Evolutionary conservation across 92 coral and sea anemone genomes (phyloP).

Genomic region (Zoanthus gigantus): DNA sequence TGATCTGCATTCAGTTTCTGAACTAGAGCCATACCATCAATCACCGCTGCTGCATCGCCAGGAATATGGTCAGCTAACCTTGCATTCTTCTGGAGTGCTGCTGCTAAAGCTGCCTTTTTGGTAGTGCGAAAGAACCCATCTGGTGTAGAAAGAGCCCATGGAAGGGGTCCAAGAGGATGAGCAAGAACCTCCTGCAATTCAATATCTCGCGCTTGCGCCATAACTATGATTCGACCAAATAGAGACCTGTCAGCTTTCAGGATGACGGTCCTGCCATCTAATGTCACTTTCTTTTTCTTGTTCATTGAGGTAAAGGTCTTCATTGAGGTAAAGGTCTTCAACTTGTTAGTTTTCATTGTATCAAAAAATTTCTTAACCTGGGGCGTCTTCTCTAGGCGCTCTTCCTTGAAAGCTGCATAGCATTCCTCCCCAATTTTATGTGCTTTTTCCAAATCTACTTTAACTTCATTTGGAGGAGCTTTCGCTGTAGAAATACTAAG

Average conservation of each 20-base stretch:
- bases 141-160: slow-evolving; percentile 59
- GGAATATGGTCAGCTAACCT: slow-evolving; percentile 36
- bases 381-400: slow-evolving; percentile 45
- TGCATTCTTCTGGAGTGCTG: slow-evolving; percentile 29
- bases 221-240: slow-evolving; percentile 42
- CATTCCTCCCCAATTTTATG: neutral
- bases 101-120: slow-evolving; percentile 20
- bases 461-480: slow-evolving; percentile 9
- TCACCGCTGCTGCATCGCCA: slow-evolving; percentile 23
- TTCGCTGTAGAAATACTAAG: slow-evolving; percentile 33
- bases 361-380: slow-evolving; percentile 57
- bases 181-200: slow-evolving; percentile 46
- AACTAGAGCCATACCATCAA: neutral
- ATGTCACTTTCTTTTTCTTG: slow-evolving; percentile 42
- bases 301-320: slow-evolving; percentile 52
- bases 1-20: neutral
- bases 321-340: slow-evolving; percentile 53
- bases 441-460: slow-evolving; percentile 9
- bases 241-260: slow-evolving; percentile 64
- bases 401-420: slow-evolving; percentile 35
- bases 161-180: slow-evolving; percentile 58
- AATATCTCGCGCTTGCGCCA: slow-evolving; percentile 57
- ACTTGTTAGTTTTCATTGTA: slow-evolving; percentile 43
- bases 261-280: slow-evolving; percentile 17
- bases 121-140: slow-evolving; percentile 43